Base-by-base conservation (phyloP, 2,888 invertebrate genomes). In the Pimpla rufipes region DNA sequence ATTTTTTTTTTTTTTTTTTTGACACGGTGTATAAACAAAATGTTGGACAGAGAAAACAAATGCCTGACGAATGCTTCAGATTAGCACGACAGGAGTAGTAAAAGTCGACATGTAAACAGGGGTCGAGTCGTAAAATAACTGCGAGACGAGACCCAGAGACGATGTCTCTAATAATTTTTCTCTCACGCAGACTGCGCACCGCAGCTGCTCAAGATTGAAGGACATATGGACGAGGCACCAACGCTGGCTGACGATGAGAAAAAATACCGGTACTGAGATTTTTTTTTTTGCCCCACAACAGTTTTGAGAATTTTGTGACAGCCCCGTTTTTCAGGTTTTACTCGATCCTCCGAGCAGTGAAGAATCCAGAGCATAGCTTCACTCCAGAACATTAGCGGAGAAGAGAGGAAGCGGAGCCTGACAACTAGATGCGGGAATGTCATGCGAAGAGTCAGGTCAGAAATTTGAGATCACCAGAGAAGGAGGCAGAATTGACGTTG, bases 401-500 rank as follows among this genome's bases (percentile, higher is more conserved):
- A n/a, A 37, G 10, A 55, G 11, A 23, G 1, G 1, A 23, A 40
- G 18, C 16, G 2, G 3, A 40, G n/a, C 37, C 10, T 18, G 37
- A 0, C 4, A n/a, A 55, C 62, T 45, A 52, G 42, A 79, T 55
- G 40, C 21, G 0, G 47, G 16, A 59, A 59, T 29, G 57, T 57
- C 55, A 18, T 50, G 52, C 23, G 29, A 62, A 29, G 16, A 50
- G 40, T 35, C 8, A 16, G 50, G 18, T 35, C n/a, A 5, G 4
- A 37, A 10, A 37, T 37, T 16, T 40, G 37, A 16, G 2, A 66
- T 45, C 10, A 16, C 35, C 21, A 16, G 11, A 47, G 40, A 13
- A 11, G 21, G 45, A 7, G 47, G 13, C 3, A 29, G 18, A 62
- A 57, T 23, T 57, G 16, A 68, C 52, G 35, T 50, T 37, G 13